These are phyloP conservation scores for Maccullochella peelii DNA, from an alignment of 2,113 vertebrate genomes.

Conservation along the genomic window DNA sequence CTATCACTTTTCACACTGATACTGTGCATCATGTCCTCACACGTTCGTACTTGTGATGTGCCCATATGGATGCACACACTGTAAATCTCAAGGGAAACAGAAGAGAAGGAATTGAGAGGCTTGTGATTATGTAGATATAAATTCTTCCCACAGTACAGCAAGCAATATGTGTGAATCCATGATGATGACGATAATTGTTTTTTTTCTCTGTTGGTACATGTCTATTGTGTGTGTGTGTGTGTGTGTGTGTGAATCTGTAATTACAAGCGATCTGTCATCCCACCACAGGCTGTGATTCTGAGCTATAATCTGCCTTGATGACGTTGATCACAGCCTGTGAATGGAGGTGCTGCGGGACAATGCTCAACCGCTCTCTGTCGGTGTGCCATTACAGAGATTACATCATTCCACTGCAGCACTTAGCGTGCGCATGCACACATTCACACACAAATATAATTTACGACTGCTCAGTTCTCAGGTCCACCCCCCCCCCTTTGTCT, in stretches of 20 bases:
- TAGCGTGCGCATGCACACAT: constrained; percentile 54
- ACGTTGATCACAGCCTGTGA: constrained; percentile 73
- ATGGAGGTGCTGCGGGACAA: constrained; percentile 72
- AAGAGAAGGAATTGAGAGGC: neutral
- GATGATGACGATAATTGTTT: neutral
- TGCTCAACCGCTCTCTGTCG: constrained; percentile 66
- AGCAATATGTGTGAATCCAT: constrained; percentile 20
- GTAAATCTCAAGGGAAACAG: neutral
- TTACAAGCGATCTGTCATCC: constrained; percentile 54
- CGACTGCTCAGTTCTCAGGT: constrained; percentile 66
- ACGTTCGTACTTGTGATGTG: constrained; percentile 37
- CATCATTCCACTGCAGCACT: constrained; percentile 84
- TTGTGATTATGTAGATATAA: constrained; percentile 1
- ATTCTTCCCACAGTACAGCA: neutral
- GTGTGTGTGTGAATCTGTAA: constrained; percentile 39
- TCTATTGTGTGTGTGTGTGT: constrained; percentile 11
- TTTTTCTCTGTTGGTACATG: constrained; percentile 21
- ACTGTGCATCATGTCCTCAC: constrained; percentile 47
- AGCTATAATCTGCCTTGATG: constrained; percentile 72
- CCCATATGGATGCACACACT: constrained; percentile 10
- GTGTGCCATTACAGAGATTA: constrained; percentile 82
- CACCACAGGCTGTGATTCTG: constrained; percentile 63
- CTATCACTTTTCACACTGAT: constrained; percentile 45
- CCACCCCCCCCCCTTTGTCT: constrained; percentile 40
- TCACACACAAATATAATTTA: constrained; percentile 62